Base-by-base conservation (phyloP, 2,113 vertebrate species). In the Anolis sagrei region DNA sequence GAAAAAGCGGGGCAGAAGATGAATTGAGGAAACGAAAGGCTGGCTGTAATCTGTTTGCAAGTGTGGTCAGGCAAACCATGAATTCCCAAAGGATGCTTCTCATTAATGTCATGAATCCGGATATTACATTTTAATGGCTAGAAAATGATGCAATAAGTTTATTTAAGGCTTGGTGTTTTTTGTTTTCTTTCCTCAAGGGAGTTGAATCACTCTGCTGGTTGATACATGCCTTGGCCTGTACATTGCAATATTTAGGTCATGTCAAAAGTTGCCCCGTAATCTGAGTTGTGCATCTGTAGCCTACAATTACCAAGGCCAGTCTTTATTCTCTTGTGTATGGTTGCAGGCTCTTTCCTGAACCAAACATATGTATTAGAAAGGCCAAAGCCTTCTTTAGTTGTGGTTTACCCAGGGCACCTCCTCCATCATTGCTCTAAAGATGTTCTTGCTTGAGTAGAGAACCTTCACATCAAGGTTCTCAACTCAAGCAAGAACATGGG, bases 231-330 rank as follows among this genome's bases (percentile, higher is more conserved):
- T 73, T 39, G 8, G 68, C 68, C 44, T 62, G 21, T 48, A 21
- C 14, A 21, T 75, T 36, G 27, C 27, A 51, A n/a, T 25, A 66
- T 86, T 39, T 34, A 72, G 36, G 44, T 36, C 1, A 10, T 18
- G 36, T n/a, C 58, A 66, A 36, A 78, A 78, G 69, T 78, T n/a
- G 83, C 48, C 83, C 76, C 10, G 21, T 51, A 78, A 78, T 70
- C 75, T 58, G 83, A 25, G 32, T 58, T n/a, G 68, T 51, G 23
- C 58, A 79, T 72, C 79, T 79, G 76, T n/a, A 34, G 25, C 48
- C 66, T 66, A 39, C 3, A 69, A 81, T 32, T 25, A 44, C 39
- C 1, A 66, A 54, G 29, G n/a, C n/a, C n/a, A 19, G 66, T 25
- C 14, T 79, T 39, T 21, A 7, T 39, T 51, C 83, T 48, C 76